Evolutionary conservation across 2,113 vertebrate species (phyloP), one percentile per base, ranked within the genome.

Genomic region (Azemiops feae): DNA sequence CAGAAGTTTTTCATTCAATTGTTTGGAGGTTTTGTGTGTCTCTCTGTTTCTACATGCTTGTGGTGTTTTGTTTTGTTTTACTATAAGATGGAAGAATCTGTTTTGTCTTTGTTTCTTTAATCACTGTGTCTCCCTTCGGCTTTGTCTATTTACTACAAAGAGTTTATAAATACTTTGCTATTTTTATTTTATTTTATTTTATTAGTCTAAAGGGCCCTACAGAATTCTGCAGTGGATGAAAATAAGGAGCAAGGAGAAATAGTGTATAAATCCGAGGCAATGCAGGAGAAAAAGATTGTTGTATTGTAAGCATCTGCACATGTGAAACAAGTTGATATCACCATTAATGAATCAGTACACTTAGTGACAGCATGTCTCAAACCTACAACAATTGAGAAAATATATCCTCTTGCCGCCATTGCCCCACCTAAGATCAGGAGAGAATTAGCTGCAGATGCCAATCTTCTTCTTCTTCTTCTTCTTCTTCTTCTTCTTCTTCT

Each of bases 1-100:
- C 90, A 94, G n/a, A 92, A 89, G 52, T 94, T 92, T 39, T 94
- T 95, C 50, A 96, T 91, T 95, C 91, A 95, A 95, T 30, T 92
- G 93, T 89, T 96, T 34, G 95, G 95, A 94, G n/a, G 39, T 92
- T 88, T 11, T 90, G 95, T 94, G 39, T 81, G 6, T 52, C 1
- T 91, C 53, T 50, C 6, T 50, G 16, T 64, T 22, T 91, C 57
- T 95, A 94, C 87, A 93, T 74, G 94, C 93, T 94, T 30, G 27
- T 69, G 12, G n/a, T 58, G 2, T 58, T 58, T 25, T 58, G 0
- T 64, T 23, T 34, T 30, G n/a, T n/a, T 20, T 92, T 18, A 6
- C 22, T 92, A 9, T 27, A 18, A 43, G 47, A 30, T 88, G 87
- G 27, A 25, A 34, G 91, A 69, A 60, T 22, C 39, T 47, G 39